Evolutionary conservation across 2,797 vertebrate genomes (phyloP), one percentile per base, ranked within the genome.

Genomic region (Centropyge bicolor): DNA sequence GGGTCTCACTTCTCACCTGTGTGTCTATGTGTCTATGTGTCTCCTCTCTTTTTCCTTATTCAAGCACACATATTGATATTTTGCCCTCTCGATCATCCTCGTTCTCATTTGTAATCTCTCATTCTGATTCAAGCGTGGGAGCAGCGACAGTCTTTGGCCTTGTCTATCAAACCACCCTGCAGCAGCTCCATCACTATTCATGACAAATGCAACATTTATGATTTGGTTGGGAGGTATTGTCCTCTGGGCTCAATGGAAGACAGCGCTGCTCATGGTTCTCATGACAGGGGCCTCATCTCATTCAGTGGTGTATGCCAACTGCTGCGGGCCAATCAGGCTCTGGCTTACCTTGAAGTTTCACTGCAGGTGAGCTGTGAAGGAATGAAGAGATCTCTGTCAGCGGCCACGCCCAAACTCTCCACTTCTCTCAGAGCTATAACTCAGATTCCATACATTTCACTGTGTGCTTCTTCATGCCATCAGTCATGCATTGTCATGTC

Each of bases 201-300:
- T 83, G 78, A 82, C 61, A 76, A 83, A 86, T 80, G 46, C 74
- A 76, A 70, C 72, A 82, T 86, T 84, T 78, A 78, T 81, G 78
- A 59, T 74, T 56, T 24, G 22, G 16, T 31, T 31, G 2, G 17
- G 43, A 67, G 67, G 56, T 48, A 20, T 20, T 46, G 35, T 74
- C 65, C 66, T 68, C 12, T 0, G 60, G 45, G 10, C 13, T 8
- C 16, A 41, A 52, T 22, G 24, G 71, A 74, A 78, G 51, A 56
- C 60, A 24, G 59, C 27, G 4, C 49, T n/a, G 36, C 55, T 38
- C 11, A 5, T 11, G 31, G 48, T 81, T 86, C 73, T 70, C 78
- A 70, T 72, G 76, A 73, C 22, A 59, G 27, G 13, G 8, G 46
- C 48, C 10, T 82, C 49, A 12, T 67, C 12, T 87, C 77, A 70